Base-by-base conservation (phyloP, 2,888 invertebrate genomes). In the Macaria liturata region DNA sequence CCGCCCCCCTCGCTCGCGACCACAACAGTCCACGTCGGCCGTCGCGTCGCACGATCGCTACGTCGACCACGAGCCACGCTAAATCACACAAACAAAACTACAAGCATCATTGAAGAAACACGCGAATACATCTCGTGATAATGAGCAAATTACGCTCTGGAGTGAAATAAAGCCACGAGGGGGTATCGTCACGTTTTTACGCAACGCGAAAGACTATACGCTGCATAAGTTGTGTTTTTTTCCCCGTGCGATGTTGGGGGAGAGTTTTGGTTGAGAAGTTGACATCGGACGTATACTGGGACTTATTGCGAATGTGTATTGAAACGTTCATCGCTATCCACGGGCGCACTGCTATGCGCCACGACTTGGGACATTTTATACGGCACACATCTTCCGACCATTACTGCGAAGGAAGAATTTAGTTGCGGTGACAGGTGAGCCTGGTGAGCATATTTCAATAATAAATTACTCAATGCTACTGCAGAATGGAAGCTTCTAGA, bases 331-430 rank as follows among this genome's bases (percentile, higher is more conserved):
- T 85, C 83, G 91, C 91, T 76, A 91, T 91, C 74, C 91, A 91
- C 90, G 91, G 91, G 87, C 94, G 94, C 90, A 93, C 95, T 94
- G 95, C 95, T 93, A 95, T 95, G 95, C 95, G 95, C 94, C 94
- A 94, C 93, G 94, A 95, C 86, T 89, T 95, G 85, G 91, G 94
- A 82, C 93, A 95, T 77, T 95, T 95, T 78, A 96, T 96, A 88
- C 92, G 95, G 80, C 95, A 96, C 89, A 96, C 96, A 65, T 95
- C 95, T 68, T 95, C 95, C 70, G 95, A 95, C 72, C 96, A 96
- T 82, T 96, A 95, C 83, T 94, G 95, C 93, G 95, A 95, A 94
- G 91, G 91, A 84, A 88, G 71, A 80, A 81, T 91, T 88, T 91
- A 91, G 91, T 81, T 71, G 62, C 62, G 68, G 70, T 65, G 69